Evolutionary conservation across 2,797 vertebrate species (phyloP), one percentile per base, ranked within the genome.

Genomic region (Centropyge bicolor): DNA sequence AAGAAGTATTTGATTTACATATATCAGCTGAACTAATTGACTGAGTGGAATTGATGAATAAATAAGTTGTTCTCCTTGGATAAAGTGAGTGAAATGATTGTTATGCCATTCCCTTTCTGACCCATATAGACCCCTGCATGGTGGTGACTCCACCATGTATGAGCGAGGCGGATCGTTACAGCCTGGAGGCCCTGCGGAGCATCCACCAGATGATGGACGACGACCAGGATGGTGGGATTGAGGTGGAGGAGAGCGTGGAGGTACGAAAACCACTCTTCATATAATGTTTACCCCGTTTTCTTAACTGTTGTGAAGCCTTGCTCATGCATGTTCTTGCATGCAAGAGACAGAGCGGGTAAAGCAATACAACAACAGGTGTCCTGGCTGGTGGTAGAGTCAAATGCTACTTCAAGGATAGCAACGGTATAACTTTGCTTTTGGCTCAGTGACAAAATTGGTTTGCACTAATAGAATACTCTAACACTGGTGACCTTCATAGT

Each of bases 131-230:
- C 91, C 96, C 96, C 55, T 99, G 97, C 87, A 92, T 96, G 75
- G 93, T 93, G 16, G 92, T 99, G 87, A 96, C 82, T 76, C 97
- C 98, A 3, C 97, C 97, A 0, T 99, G 98, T 88, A 94, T 97
- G 84, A 97, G 96, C 0, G 98, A 99, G 84, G 97, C 97, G 5
- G 98, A 99, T 64, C 95, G 95, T 71, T 97, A 95, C 91, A 99
- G 97, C 84, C 92, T 99, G 36, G 98, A 99, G 91, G 97, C 98
- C 61, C 96, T 99, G 85, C 94, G 96, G 12, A 97, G 95, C 93
- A 99, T 99, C 87, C 98, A 99, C 81, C 92, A 94, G 48, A 94
- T 95, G 94, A 95, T 96, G 94, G 95, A 96, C 1, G 95, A 96
- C 48, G 95, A 96, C 89, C 93, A 95, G 82, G 95, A 96, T 27